phyloP scores from a whole-genome alignment of 2,888 invertebrate species.

The Andrena minutula region DNA sequence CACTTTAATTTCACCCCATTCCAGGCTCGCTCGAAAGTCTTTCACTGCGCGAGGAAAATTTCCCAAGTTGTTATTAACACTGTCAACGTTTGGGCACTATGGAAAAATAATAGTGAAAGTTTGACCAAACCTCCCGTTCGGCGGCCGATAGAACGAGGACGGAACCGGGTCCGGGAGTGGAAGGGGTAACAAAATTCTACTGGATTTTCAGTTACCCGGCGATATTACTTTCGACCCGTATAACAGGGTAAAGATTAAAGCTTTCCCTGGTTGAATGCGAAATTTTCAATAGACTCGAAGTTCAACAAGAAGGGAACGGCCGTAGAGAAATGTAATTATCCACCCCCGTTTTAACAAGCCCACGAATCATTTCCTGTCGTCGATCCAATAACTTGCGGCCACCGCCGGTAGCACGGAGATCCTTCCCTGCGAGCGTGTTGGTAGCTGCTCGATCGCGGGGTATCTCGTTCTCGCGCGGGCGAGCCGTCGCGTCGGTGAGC shows the following conservation, averaged over 20 bases:
- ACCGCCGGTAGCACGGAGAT: not conserved
- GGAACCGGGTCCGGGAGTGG: not conserved
- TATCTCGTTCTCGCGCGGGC: slow-evolving; percentile 54
- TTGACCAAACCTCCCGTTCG: not conserved
- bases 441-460: slow-evolving; percentile 40
- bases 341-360: slow-evolving; percentile 43
- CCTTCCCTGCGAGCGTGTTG: slow-evolving; percentile 17
- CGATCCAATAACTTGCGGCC: slow-evolving; percentile 37
- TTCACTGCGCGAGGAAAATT: not conserved
- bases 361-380: slow-evolving; percentile 52
- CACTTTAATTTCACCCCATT: not conserved
- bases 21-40: not conserved
- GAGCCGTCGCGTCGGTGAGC: slow-evolving; percentile 46
- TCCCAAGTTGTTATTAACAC: slow-evolving; percentile 10
- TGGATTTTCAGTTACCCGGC: slow-evolving; percentile 9
- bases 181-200: slow-evolving; percentile 8
- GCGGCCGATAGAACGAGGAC: not conserved
- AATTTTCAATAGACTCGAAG: slow-evolving; percentile 44
- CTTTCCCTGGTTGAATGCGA: slow-evolving; percentile 11
- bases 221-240: slow-evolving; percentile 15
- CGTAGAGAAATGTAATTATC: slow-evolving; percentile 43
- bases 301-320: slow-evolving; percentile 21
- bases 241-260: slow-evolving; percentile 33
- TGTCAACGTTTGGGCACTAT: slow-evolving; percentile 1
- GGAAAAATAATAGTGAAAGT: slow-evolving; percentile 17